Conservation (phyloP, 1,140 invertebrate species). For the Listronotus oregonensis region DNA sequence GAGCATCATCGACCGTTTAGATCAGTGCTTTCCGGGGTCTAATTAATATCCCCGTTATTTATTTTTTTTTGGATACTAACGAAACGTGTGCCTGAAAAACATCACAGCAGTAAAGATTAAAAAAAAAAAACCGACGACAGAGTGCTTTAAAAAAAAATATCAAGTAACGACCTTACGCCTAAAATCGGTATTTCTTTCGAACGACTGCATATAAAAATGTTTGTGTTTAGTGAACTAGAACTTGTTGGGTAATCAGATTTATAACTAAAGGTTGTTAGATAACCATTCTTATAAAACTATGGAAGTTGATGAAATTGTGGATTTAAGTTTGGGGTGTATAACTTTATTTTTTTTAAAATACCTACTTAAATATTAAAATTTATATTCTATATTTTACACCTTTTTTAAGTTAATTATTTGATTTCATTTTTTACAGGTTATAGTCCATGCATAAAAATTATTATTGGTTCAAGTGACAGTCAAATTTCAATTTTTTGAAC, state of each 20-base stretch:
- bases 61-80: conserved; percentile 36
- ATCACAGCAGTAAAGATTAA: too few species aligned
- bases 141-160: too few species aligned
- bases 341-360: conserved; percentile 4
- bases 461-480: too few species aligned
- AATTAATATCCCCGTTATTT: conserved; percentile 36
- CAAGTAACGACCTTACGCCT: too few species aligned
- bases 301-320: conserved; percentile 66
- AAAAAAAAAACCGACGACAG: too few species aligned
- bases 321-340: conserved; percentile 70
- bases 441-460: too few species aligned
- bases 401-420: too few species aligned
- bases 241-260: conserved; percentile 22
- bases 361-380: not conserved
- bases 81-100: conserved; percentile 35
- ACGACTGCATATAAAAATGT: conserved; percentile 8
- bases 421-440: too few species aligned
- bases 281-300: conserved; percentile 52
- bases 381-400: too few species aligned
- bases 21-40: conserved; percentile 24
- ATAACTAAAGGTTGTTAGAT: conserved; percentile 17
- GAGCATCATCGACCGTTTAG: conserved; percentile 34
- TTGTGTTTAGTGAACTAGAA: conserved; percentile 17
- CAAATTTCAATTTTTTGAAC: too few species aligned
- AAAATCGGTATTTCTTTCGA: too few species aligned